Conservation (phyloP, 64 coral and sea anemone species). For the Montipora foliosa region DNA sequence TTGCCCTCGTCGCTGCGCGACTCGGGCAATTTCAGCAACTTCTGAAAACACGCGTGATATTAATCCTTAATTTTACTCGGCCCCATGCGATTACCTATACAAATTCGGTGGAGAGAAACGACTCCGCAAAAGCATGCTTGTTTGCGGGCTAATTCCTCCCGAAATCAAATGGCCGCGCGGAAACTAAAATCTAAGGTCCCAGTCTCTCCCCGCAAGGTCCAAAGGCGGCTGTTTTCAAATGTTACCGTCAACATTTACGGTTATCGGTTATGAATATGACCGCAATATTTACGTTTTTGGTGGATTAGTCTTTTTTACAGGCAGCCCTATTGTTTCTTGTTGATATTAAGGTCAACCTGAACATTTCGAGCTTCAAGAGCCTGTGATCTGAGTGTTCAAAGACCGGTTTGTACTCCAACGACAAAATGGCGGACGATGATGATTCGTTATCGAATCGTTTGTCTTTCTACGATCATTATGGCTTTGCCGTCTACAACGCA, state of each 20-base stretch:
- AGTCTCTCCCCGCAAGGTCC: neutral
- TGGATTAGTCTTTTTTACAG: neutral
- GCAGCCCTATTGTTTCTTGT: neutral
- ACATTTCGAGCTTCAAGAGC: neutral
- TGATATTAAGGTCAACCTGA: neutral
- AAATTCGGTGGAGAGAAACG: too few species aligned
- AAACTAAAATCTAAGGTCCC: neutral
- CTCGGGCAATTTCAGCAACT: too few species aligned
- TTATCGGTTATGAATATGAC: neutral
- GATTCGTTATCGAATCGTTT: neutral
- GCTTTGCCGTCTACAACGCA: conserved; percentile 60
- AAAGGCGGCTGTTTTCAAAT: conserved; percentile 42
- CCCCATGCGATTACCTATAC: too few species aligned
- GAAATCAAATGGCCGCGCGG: too few species aligned
- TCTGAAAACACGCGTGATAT: too few species aligned
- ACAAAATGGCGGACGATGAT: neutral
- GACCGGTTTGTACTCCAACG: neutral
- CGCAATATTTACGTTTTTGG: neutral
- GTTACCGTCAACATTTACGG: neutral
- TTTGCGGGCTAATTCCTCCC: too few species aligned
- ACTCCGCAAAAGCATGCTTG: too few species aligned
- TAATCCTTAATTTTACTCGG: too few species aligned
- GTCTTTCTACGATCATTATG: conserved; percentile 42
- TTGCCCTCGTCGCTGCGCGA: too few species aligned
- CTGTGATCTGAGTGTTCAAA: neutral